Percentiles rank a stretch among this genome's conserved stretches.
phyloP scores from a whole-genome alignment of 1,140 invertebrate species.

The Papilio machaon region DNA sequence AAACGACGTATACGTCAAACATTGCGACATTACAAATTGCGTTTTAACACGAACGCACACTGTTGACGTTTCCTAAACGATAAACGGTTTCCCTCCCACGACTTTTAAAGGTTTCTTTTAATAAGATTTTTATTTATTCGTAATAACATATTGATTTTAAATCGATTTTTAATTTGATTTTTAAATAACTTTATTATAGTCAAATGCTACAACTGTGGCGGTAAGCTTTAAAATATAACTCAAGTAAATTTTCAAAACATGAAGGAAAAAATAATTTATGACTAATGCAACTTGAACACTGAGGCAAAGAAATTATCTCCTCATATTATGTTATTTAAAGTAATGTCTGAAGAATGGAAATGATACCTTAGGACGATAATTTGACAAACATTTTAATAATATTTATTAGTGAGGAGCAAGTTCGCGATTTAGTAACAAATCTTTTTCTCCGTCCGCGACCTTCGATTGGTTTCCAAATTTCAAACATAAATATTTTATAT shows the following conservation, averaged over 20 bases:
- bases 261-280: too few relatives aligned
- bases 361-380: too few relatives aligned
- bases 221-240: too few relatives aligned
- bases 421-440: slow-evolving; percentile 53
- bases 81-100: background rate
- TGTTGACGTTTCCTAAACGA: slow-evolving; percentile 53
- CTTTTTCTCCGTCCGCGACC: slow-evolving; percentile 46
- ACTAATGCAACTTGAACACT: too few relatives aligned
- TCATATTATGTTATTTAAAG: too few relatives aligned
- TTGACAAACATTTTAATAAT: background rate
- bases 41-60: slow-evolving; percentile 52
- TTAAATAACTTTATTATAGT: too few relatives aligned
- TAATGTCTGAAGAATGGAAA: too few relatives aligned
- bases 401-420: slow-evolving; percentile 41
- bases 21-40: slow-evolving; percentile 55
- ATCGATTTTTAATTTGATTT: too few relatives aligned
- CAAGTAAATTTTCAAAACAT: too few relatives aligned
- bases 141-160: background rate
- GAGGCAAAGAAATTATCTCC: too few relatives aligned
- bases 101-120: background rate
- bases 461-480: slow-evolving; percentile 55
- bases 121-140: background rate
- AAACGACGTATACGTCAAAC: slow-evolving; percentile 64
- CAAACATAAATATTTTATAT: slow-evolving; percentile 15
- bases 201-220: too few relatives aligned